Base-by-base conservation (phyloP, 2,888 invertebrate genomes). In the Diarsia mendica region DNA sequence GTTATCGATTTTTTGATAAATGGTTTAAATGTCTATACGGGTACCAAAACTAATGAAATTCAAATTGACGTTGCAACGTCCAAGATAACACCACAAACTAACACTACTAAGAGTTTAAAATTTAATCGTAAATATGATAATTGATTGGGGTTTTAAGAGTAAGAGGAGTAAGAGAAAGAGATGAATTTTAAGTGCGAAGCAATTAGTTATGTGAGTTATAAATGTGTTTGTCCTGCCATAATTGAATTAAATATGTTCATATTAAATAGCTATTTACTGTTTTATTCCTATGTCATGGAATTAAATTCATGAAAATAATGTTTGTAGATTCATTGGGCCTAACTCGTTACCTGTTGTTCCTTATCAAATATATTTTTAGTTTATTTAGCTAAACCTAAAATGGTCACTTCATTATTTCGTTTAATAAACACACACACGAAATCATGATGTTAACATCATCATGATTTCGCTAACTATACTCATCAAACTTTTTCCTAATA, bases 1-100 rank as follows among this genome's bases (percentile, higher is more conserved):
- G 77, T 94, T 46, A 66, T 94, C 5, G 88, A 93, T 18, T 90
- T 89, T 77, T 87, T 95, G 63, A 79, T 88, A 73, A 86, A 88
- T 51, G 91, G 88, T 10, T 76, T 89, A 51, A 77, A 77, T 51
- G 71, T 28, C 10, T 63, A 28, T 48, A 28, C 11, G 1, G 71
- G 63, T 72, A 33, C 70, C 3, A 83, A 75, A 55, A 65, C 39
- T 39, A 84, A 83, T 65, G 85, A 85, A 75, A 66, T 83, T 58
- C 64, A 39, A 61, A 44, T 5, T 72, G 74, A 82, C 64, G 3
- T 64, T 8, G n/a, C 9, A 20, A 23, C 44, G 1, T 23, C 44
- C n/a, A 15, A 44, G 8, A 44, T 8, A n/a, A 1, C 11, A 39
- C 39, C 39, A 39, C 39, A 39, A 15, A 3, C 44, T 23, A 63